Conservation (phyloP, 1,140 invertebrate genomes). For the Choristoneura fumiferana region DNA sequence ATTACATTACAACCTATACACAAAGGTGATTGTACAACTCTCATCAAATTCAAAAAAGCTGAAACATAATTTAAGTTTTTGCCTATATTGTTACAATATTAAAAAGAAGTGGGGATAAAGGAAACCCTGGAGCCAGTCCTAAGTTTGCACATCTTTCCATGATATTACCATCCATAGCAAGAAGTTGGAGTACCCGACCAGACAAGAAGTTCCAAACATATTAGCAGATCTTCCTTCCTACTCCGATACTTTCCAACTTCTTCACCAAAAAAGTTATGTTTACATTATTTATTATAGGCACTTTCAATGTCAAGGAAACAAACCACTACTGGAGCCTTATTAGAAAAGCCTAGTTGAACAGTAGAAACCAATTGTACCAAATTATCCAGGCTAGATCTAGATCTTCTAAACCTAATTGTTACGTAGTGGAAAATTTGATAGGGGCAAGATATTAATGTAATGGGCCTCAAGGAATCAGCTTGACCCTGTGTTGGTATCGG, state of each 20-base stretch:
- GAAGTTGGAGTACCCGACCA: background rate
- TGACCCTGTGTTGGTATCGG: constrained; percentile 39
- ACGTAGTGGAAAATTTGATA: no score
- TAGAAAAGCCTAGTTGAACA: constrained; percentile 26
- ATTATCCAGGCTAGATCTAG: constrained; percentile 29
- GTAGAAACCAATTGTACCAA: constrained; percentile 20
- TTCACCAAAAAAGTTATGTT: background rate
- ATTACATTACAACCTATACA: no score
- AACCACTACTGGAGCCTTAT: background rate
- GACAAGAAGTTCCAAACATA: background rate
- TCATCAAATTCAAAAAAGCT: no score
- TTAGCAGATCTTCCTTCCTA: background rate
- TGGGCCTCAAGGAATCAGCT: no score
- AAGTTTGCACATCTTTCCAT: constrained; percentile 15
- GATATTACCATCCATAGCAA: no score
- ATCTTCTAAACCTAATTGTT: no score
- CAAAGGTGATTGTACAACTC: no score
- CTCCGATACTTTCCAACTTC: background rate
- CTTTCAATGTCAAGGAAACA: background rate
- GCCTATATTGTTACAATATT: constrained; percentile 20
- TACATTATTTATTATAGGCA: background rate
- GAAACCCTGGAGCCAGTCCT: constrained; percentile 23
- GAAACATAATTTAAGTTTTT: constrained; percentile 18
- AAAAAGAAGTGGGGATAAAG: constrained; percentile 22
- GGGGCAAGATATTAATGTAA: no score